These are phyloP conservation scores for Edolisoma coerulescens DNA, from an alignment of 2,113 vertebrate species.

Conservation along the genomic window DNA sequence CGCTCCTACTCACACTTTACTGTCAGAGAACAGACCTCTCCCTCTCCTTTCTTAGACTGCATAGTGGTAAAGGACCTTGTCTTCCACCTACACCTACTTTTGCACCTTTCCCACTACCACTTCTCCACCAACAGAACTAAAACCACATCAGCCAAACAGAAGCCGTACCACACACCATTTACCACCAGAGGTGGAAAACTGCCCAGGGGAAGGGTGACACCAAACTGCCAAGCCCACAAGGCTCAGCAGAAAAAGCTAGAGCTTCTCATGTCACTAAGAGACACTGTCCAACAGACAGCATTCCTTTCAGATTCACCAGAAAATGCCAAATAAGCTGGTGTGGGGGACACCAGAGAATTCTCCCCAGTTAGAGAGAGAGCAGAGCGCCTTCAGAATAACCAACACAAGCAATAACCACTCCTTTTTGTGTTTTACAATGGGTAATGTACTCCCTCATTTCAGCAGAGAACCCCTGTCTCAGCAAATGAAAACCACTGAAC, in stretches of 20 bases:
- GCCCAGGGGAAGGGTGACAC: not conserved
- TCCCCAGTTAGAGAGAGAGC: not conserved
- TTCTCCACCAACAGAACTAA: not conserved
- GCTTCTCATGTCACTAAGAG: not conserved
- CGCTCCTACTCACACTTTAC: not conserved
- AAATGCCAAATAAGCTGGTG: not conserved
- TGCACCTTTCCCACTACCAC: not conserved
- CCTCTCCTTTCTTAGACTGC: not conserved
- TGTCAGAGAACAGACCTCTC: not conserved
- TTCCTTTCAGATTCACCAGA: not conserved
- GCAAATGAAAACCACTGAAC: not conserved
- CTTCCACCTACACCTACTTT: not conserved
- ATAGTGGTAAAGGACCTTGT: not conserved
- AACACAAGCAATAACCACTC: not conserved
- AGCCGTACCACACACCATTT: not conserved
- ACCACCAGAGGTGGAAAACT: not conserved
- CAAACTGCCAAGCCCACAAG: accelerated
- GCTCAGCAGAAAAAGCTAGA: not conserved
- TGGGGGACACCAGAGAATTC: not conserved
- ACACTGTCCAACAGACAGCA: not conserved
- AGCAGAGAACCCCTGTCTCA: not conserved
- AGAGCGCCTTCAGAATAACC: not conserved
- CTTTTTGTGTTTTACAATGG: not conserved
- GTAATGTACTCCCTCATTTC: not conserved
- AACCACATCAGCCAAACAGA: not conserved